A percentile compares a stretch with the other conserved stretches of the same genome.
Conservation (phyloP, 2,888 invertebrate genomes). For the Trichacis sp. region DNA sequence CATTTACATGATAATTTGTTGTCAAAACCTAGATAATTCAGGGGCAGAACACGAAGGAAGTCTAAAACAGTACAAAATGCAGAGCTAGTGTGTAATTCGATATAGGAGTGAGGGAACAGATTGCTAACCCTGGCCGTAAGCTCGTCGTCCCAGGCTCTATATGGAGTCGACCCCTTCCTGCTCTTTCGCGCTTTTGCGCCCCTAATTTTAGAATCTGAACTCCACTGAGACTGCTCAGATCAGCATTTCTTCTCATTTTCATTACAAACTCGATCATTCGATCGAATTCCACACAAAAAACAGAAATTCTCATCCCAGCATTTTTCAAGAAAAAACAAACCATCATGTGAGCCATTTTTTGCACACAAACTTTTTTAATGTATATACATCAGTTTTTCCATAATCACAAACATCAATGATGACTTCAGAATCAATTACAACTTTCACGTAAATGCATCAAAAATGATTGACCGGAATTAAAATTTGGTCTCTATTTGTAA, state of each 20-base stretch:
- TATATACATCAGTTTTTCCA: no score
- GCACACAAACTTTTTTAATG: no score
- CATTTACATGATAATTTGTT: constrained; percentile 23
- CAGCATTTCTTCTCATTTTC: background rate
- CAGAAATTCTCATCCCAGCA: no score
- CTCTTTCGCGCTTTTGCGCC: constrained; percentile 49
- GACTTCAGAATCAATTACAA: no score
- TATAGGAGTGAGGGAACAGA: constrained; percentile 53
- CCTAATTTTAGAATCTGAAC: constrained; percentile 64
- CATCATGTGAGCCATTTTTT: no score
- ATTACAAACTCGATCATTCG: background rate
- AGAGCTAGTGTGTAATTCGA: constrained; percentile 55
- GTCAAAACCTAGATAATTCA: constrained; percentile 41
- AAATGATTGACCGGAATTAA: no score
- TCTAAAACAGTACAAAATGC: constrained; percentile 46
- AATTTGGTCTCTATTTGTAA: no score
- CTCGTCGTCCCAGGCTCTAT: constrained; percentile 63
- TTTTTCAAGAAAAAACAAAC: no score
- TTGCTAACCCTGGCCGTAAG: constrained; percentile 62
- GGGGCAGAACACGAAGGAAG: constrained; percentile 45
- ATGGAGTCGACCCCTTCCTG: constrained; percentile 62
- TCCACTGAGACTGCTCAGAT: constrained; percentile 43
- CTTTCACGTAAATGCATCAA: no score
- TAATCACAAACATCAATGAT: no score
- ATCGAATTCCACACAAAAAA: background rate